Conservation (phyloP, 2,797 vertebrate species). For the Gadopsis bispinosus region DNA sequence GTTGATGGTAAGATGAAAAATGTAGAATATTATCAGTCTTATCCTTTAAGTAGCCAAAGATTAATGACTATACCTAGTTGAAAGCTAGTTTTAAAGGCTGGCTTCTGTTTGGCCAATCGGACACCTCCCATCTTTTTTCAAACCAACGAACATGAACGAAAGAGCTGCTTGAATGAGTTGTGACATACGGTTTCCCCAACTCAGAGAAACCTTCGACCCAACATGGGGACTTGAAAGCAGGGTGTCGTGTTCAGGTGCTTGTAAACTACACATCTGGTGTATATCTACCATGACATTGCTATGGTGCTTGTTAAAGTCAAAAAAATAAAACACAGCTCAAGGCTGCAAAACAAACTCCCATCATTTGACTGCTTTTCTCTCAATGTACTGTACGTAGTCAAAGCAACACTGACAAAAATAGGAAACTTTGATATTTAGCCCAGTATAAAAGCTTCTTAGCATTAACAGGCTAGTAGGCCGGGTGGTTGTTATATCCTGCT, state of each 20-base stretch:
- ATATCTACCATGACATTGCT: slow-evolving; percentile 58
- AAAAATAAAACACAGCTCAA: slow-evolving; percentile 45
- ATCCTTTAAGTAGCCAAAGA: slow-evolving; percentile 49
- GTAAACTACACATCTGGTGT: slow-evolving; percentile 63
- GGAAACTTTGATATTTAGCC: slow-evolving; percentile 47
- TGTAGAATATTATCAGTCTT: slow-evolving; percentile 14
- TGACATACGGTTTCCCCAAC: slow-evolving; percentile 21
- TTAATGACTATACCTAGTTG: neutral
- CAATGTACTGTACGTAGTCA: slow-evolving; percentile 60
- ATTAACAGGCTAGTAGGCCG: slow-evolving; percentile 23
- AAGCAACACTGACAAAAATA: slow-evolving; percentile 46
- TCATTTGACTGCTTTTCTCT: slow-evolving; percentile 53
- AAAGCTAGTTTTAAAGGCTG: slow-evolving; percentile 10
- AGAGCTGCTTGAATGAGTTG: slow-evolving; percentile 16
- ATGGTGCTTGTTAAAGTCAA: slow-evolving; percentile 69
- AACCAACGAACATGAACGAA: slow-evolving; percentile 6
- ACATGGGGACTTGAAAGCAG: slow-evolving; percentile 66
- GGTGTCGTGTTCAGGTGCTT: slow-evolving; percentile 74
- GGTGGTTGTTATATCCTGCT: slow-evolving; percentile 31
- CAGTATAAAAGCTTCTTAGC: slow-evolving; percentile 37
- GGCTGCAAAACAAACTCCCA: slow-evolving; percentile 47
- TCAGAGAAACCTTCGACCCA: slow-evolving; percentile 47
- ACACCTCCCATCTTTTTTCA: neutral
- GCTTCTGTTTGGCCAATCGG: slow-evolving; percentile 20
- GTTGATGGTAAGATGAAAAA: slow-evolving; percentile 4